Percentiles rank a stretch among this genome's conserved stretches.
Conservation (phyloP, 2,888 invertebrate species). For the Oxyteleia sp. region DNA sequence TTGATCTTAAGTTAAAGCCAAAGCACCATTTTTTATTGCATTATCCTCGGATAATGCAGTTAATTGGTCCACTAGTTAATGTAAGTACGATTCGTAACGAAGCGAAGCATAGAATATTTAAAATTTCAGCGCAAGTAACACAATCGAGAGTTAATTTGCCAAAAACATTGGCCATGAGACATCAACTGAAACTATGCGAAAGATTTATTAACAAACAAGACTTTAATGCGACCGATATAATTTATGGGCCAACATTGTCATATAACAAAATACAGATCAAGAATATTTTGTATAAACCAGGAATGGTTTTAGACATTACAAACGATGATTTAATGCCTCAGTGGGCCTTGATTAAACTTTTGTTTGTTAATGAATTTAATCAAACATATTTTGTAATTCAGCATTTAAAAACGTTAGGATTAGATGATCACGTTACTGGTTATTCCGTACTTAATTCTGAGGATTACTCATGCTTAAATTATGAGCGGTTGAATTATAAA, state of each 20-base stretch:
- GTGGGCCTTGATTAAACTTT: constrained; percentile 6
- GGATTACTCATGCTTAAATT: not conserved
- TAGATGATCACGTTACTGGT: constrained; percentile 4
- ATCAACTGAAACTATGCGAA: constrained; percentile 3
- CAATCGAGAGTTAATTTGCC: not conserved
- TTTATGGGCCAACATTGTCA: constrained; percentile 8
- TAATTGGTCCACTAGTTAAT: constrained; percentile 1
- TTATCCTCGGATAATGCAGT: constrained; percentile 6
- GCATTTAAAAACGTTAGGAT: not conserved
- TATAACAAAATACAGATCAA: not conserved
- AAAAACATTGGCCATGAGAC: constrained; percentile 6
- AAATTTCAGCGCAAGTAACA: not conserved
- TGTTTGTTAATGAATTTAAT: not conserved
- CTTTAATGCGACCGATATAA: not conserved
- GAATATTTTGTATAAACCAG: constrained; percentile 4
- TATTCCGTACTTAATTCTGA: not conserved
- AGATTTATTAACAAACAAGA: not conserved
- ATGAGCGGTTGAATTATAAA: constrained; percentile 2
- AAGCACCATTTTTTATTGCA: constrained; percentile 3
- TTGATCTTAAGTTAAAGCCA: constrained; percentile 5
- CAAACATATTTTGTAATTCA: constrained; percentile 6
- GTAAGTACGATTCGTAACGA: constrained; percentile 3
- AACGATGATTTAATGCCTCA: constrained; percentile 6
- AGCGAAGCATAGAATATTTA: not conserved
- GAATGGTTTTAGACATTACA: not conserved